These are phyloP conservation scores for Oscheius myriophilus DNA, from an alignment of 2,888 invertebrate species.

Conservation along the genomic window DNA sequence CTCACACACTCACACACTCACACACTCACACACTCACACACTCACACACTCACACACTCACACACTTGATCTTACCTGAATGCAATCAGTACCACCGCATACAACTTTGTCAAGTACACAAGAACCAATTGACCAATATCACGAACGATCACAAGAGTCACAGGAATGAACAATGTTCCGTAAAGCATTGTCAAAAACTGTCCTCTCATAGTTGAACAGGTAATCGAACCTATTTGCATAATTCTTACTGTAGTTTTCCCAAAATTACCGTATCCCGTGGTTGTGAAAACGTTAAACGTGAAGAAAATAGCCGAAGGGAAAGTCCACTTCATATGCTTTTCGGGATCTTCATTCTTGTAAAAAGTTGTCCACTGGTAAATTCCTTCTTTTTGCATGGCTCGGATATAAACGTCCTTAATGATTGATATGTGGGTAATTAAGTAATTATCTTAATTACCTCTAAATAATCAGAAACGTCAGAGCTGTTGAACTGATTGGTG, in stretches of 20 bases:
- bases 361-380: constrained; percentile 49
- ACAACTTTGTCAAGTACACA: constrained; percentile 52
- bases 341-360: constrained; percentile 45
- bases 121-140: constrained; percentile 55
- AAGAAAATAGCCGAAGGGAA: constrained; percentile 52
- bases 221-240: constrained; percentile 43
- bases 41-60: no score
- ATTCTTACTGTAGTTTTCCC: neutral
- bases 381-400: constrained; percentile 47
- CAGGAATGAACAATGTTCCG: constrained; percentile 48
- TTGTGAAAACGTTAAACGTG: constrained; percentile 55
- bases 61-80: constrained; percentile 31
- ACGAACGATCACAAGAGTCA: constrained; percentile 53
- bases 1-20: no score
- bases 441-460: constrained; percentile 7
- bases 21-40: no score
- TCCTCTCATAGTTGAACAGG: constrained; percentile 44
- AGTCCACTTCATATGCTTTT: constrained; percentile 51
- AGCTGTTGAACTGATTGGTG: constrained; percentile 4
- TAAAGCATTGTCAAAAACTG: constrained; percentile 46
- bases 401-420: constrained; percentile 51
- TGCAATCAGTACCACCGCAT: constrained; percentile 44
- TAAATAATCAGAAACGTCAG: constrained; percentile 3
- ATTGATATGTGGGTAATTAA: neutral
- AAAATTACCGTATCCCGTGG: constrained; percentile 53